Evolutionary conservation across 2,888 invertebrate genomes (phyloP).

Genomic region (Ashinkailepas kermadecensis): DNA sequence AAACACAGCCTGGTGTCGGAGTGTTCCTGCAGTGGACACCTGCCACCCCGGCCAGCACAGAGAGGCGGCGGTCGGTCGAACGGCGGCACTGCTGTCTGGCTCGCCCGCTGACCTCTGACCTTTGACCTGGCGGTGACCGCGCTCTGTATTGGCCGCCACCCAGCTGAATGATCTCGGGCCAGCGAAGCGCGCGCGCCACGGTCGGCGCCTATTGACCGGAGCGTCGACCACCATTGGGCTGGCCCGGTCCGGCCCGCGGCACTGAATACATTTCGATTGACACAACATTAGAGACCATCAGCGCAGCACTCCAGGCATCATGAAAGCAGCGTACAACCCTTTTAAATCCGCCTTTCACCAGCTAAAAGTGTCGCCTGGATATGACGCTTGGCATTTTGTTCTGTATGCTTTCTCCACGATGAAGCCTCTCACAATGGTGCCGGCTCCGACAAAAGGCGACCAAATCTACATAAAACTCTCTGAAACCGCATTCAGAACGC

Average conservation of each 20-base stretch:
- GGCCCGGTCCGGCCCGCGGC: not conserved
- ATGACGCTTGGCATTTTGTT: slow-evolving; percentile 20
- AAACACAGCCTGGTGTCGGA: too few species aligned
- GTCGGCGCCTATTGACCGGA: not conserved
- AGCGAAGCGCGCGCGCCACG: too few species aligned
- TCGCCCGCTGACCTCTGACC: too few species aligned
- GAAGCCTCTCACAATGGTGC: not conserved
- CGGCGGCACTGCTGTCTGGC: too few species aligned
- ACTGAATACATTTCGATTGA: not conserved
- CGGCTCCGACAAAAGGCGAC: slow-evolving; percentile 4
- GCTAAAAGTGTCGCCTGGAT: slow-evolving; percentile 14
- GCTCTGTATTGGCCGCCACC: too few species aligned
- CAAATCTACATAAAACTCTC: slow-evolving; percentile 20
- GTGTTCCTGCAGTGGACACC: too few species aligned
- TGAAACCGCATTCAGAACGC: slow-evolving; percentile 14
- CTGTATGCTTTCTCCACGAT: slow-evolving; percentile 7
- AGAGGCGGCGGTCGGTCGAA: too few species aligned
- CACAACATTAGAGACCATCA: slow-evolving; percentile 20
- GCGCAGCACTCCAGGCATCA: not conserved
- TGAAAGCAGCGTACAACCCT: slow-evolving; percentile 6
- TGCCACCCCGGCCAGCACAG: too few species aligned
- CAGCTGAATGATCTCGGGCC: too few species aligned
- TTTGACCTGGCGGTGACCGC: too few species aligned
- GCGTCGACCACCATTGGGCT: not conserved
- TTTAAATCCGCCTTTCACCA: slow-evolving; percentile 20